Conservation (phyloP, 2,113 vertebrate genomes). For the Dolichallabes microphthalmus region DNA sequence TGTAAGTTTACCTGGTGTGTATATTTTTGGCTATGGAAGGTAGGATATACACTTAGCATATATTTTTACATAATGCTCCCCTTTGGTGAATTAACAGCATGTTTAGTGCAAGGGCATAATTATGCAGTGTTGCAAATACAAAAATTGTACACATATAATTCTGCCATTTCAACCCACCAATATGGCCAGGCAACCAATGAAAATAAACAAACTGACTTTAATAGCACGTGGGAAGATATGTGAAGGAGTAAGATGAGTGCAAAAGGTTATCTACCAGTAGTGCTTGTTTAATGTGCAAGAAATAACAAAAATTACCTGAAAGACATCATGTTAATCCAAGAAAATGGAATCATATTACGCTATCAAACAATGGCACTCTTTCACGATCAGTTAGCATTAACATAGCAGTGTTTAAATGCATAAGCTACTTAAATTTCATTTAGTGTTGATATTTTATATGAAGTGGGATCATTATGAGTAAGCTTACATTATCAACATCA, state of each 20-base stretch:
- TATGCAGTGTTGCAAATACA: background rate
- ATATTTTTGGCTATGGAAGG: background rate
- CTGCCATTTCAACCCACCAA: background rate
- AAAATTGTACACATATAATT: background rate
- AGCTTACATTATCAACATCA: slow-evolving; percentile 92
- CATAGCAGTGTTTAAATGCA: background rate
- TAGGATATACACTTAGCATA: background rate
- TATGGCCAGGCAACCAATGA: background rate
- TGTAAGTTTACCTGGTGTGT: background rate
- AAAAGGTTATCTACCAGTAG: background rate
- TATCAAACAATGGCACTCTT: background rate
- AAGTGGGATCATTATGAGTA: background rate
- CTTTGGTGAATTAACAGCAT: background rate
- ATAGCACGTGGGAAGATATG: background rate
- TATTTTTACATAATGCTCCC: background rate
- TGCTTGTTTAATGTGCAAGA: background rate
- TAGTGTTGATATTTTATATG: background rate
- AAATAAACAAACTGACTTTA: background rate
- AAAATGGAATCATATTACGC: background rate
- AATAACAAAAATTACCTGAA: background rate
- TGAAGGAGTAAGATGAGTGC: background rate
- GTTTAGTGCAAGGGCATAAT: background rate
- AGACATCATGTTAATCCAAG: background rate
- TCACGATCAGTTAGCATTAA: background rate
- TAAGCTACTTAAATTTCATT: background rate